Base-by-base conservation (phyloP, 2,888 invertebrate species). In the Eurois occulta region DNA sequence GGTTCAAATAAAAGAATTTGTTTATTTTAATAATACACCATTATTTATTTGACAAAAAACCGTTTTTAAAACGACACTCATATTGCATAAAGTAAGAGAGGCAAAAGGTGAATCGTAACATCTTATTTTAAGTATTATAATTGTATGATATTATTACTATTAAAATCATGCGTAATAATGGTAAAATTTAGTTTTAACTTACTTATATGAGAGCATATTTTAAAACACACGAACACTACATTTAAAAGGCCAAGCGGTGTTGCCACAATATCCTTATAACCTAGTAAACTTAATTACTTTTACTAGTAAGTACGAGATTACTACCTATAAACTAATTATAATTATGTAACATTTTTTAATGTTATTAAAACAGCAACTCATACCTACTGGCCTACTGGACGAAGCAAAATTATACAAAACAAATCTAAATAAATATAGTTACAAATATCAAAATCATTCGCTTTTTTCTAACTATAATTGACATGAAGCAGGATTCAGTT, bases 221-320 rank as follows among this genome's bases (percentile, higher is more conserved):
- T 90, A 90, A 91, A 92, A 94, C 95, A 95, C 94, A 95, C 94
- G 88, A 94, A 94, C 93, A 95, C 96, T 95, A 95, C 94, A 89
- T 92, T 92, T 95, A 94, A 95, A 96, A 96, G 96, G 96, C 96
- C 96, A 96, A 96, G 96, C 96, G 96, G 96, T 96, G 96, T 96
- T 96, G 96, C 96, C 96, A 96, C 92, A 94, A 92, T 94, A 90
- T 94, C 70, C 89, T 91, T 91, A 91, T 67, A 66, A 70, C 72
- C 80, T 87, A 86, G 35, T 83, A 84, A 84, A 75, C 86, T 88
- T 90, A 91, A 78, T 78, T 84, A 88, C 75, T 79, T 80, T 83
- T 80, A 78, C 82, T 90, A 90, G 85, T 93, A 93, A 92, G 90
- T 93, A 93, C 92, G 94, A 93, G 92, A 94, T 93, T 92, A 91